Evolutionary conservation across 2,888 invertebrate genomes (phyloP), one percentile per base, ranked within the genome.

Genomic region (Standfussiana lucernea): DNA sequence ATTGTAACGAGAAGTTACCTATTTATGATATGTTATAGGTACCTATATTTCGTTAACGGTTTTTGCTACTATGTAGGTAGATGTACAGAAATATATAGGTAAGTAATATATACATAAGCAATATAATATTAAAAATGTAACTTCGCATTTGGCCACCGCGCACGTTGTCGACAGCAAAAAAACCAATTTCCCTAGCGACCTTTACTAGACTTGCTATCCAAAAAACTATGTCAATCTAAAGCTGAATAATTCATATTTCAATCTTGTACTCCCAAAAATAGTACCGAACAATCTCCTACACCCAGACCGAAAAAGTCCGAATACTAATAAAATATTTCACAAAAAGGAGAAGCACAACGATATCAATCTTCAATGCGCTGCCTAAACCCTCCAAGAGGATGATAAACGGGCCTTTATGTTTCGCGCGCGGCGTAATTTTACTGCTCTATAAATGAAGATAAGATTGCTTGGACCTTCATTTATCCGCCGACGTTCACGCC

Each of bases 361-460:
- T 94, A 95, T 95, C 94, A 94, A 95, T 95, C 95, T 94, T 93
- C 91, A 91, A 94, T 94, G 94, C 92, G 91, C 92, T 90, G 91
- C 91, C 91, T 94, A 94, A 93, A 94, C 93, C 91, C 90, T 92
- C 91, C 86, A 91, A 93, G 93, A 91, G 93, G 93, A 95, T 95
- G 94, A 95, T 95, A 95, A 95, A 95, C 94, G 92, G 91, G 84
- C 92, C 92, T 93, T 93, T 94, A 94, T 94, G 92, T 93, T 94
- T 93, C 92, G 93, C 93, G 89, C 91, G 91, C 90, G 92, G 91
- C 92, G 93, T 94, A 95, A 95, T 95, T 95, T 95, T 93, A 95
- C 94, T 93, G 93, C 93, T 93, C 95, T 94, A 94, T 95, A 95
- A 95, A 95, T 94, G 94, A 95, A 93, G 95, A 95, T 95, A 96